Conservation (phyloP, 2,797 vertebrate species). For the Galagoides demidoff region DNA sequence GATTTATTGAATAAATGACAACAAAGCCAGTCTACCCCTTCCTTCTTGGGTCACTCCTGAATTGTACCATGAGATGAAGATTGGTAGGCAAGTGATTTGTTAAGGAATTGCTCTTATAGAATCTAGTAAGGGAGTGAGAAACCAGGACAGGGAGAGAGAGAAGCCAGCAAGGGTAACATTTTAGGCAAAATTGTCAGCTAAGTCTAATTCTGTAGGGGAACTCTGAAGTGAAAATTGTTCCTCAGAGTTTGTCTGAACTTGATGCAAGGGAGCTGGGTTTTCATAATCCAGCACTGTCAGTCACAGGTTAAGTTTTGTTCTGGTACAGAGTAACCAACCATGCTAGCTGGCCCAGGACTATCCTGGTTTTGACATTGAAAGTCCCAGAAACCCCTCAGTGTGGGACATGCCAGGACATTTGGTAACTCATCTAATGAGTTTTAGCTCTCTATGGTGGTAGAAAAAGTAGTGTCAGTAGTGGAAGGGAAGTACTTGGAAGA, state of each 20-base stretch:
- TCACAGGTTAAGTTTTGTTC: not conserved
- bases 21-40: not conserved
- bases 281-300: not conserved
- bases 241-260: not conserved
- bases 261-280: not conserved
- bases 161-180: not conserved
- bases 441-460: not conserved
- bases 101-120: not conserved
- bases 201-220: not conserved
- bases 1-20: not conserved
- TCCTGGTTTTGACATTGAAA: not conserved
- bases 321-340: not conserved
- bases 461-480: not conserved
- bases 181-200: not conserved
- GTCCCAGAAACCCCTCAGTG: not conserved
- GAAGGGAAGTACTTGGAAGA: not conserved
- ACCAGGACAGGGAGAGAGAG: not conserved
- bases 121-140: not conserved
- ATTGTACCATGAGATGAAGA: not conserved
- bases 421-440: not conserved
- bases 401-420: not conserved
- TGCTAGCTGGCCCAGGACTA: not conserved
- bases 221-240: not conserved
- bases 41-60: not conserved
- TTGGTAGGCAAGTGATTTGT: not conserved